Base-by-base conservation (phyloP, 1,140 invertebrate species). In the Lutraria rhynchaena region DNA sequence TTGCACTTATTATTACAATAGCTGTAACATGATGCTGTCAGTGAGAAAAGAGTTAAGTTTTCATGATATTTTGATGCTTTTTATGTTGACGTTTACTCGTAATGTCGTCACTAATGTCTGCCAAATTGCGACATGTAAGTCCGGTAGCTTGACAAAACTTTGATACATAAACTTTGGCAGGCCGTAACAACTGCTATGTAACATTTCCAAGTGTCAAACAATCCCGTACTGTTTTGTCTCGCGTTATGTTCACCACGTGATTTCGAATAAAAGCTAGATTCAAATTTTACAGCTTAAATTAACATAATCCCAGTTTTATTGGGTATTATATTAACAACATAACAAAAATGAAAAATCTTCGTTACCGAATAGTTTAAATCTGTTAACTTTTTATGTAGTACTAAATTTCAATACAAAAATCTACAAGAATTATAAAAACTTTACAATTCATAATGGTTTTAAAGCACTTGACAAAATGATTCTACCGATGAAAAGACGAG, bases 221-320 rank as follows among this genome's bases (percentile, higher is more conserved):
- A 33, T 37, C 22, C 41, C 9, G 19, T 29, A 27, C 9, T 41
- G 15, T 49, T 65, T 67, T 49, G 33, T 44, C 31, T 24, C 24
- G 63, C 33, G 27, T 49, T 46, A 67, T 67, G 27, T 61, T n/a
- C 58, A 31, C 73, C 55, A 37, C 63, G 37, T 63, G 44, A 41
- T n/a, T n/a, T 33, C 19, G 57, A 41, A 75, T 55, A 75, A 75
- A 60, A n/a, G 29, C n/a, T 15, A 3, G 44, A 11, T 63, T 75
- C 5, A 61, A 61, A 1, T 75, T 75, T 75, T 75, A 75, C 57
- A 44, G 49, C 55, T 55, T 41, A 22, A 57, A 75, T 75, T 75
- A 60, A 27, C 73, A 75, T 75, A 75, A 75, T 75, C 73, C 73
- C 19, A 49, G 44, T 75, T 75, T 75, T 75, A 75, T 75, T 75